These are phyloP conservation scores for Petrosia ficiformis DNA, from an alignment of 37 sponge, comb jelly and placozoan genomes.

Conservation along the genomic window DNA sequence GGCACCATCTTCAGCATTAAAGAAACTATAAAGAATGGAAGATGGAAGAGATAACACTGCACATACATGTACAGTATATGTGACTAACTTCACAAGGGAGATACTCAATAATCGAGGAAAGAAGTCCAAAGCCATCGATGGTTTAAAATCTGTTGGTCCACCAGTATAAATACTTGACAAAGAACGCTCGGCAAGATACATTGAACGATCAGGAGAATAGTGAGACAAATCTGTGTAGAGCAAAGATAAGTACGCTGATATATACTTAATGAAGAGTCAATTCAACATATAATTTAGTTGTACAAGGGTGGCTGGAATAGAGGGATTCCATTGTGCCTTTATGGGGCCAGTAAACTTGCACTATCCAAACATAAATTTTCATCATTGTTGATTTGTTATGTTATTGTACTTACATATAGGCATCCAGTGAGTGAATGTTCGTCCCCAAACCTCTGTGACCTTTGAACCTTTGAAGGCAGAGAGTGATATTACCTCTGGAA, in stretches of 20 bases:
- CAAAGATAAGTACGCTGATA: too few species aligned
- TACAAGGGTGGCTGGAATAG: too few species aligned
- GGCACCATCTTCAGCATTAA: slow-evolving; percentile 14
- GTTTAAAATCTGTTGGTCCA: slow-evolving; percentile 42
- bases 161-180: slow-evolving; percentile 54
- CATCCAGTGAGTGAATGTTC: slow-evolving; percentile 54
- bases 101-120: slow-evolving; percentile 46
- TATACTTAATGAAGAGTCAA: too few species aligned
- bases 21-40: slow-evolving; percentile 16
- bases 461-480: slow-evolving; percentile 53
- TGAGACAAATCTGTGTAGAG: slow-evolving; percentile 30
- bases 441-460: slow-evolving; percentile 48
- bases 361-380: too few species aligned
- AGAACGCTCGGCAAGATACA: slow-evolving; percentile 39
- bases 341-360: too few species aligned
- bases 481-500: slow-evolving; percentile 61
- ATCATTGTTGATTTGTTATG: too few species aligned
- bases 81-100: slow-evolving; percentile 54
- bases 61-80: too few species aligned
- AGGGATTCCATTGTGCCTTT: too few species aligned
- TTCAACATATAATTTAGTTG: too few species aligned
- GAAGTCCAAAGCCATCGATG: slow-evolving; percentile 59
- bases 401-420: slow-evolving; percentile 40
- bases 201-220: slow-evolving; percentile 33
- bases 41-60: too few species aligned